Evolutionary conservation across 2,113 vertebrate genomes (phyloP).

Genomic region (Antigone vipio): DNA sequence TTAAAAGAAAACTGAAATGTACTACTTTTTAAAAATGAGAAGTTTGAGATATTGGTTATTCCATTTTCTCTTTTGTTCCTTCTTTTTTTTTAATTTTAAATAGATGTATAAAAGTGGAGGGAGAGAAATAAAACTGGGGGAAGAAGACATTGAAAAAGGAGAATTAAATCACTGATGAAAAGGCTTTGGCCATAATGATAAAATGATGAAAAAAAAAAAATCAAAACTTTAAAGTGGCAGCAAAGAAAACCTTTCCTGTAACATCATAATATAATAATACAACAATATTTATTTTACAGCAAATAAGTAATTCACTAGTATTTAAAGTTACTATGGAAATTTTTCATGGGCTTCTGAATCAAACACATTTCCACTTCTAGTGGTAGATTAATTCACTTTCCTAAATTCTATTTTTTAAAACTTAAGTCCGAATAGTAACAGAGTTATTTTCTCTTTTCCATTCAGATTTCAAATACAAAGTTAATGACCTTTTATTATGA

Average conservation of each 20-base stretch:
- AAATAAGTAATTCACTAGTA: background rate
- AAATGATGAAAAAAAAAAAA: background rate
- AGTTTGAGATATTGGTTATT: background rate
- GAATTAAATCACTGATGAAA: background rate
- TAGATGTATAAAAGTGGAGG: fast-evolving
- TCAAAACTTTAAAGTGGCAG: background rate
- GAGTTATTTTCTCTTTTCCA: background rate
- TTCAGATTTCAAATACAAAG: conserved; percentile 13
- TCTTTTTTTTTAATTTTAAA: background rate
- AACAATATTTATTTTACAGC: background rate
- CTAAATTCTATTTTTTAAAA: background rate
- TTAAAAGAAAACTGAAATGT: background rate
- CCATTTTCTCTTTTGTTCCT: background rate
- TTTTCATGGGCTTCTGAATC: background rate
- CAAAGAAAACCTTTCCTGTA: background rate
- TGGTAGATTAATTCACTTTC: background rate
- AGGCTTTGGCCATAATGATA: background rate
- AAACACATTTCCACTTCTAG: background rate
- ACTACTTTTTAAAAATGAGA: background rate
- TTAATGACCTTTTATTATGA: conserved; percentile 24
- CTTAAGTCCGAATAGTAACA: background rate
- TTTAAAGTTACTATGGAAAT: background rate
- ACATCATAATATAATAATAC: background rate
- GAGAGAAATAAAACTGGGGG: background rate
- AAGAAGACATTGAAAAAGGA: background rate